Base-by-base conservation (phyloP, 2,113 vertebrate species). In the Aplodontia rufa region DNA sequence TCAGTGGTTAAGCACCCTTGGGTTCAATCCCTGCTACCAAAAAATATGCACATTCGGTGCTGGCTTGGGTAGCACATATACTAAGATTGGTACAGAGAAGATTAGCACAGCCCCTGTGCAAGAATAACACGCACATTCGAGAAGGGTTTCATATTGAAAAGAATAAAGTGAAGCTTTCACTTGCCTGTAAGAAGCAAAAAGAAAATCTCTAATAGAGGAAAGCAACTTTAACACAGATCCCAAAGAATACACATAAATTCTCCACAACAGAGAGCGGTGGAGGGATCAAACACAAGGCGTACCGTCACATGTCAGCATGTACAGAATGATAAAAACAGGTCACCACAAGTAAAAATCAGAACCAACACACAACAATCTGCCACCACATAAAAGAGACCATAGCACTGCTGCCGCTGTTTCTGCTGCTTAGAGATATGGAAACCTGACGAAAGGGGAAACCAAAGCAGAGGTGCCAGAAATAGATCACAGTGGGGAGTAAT, bases 111-210 rank as follows among this genome's bases (percentile, higher is more conserved):
- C 9, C 58, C 58, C 8, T 60, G 24, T 11, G 58, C 58, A 60
- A 60, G 58, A 9, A 60, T 60, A 24, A 58, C 55, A 60, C 24
- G 3, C 58, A 60, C 24, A 60, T 60, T 60, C 58, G 10, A 26
- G 10, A 60, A 26, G 58, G 24, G 28, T 28, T 60, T 60, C 24
- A 60, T 26, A 60, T 28, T 28, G 28, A 60, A 60, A 60, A 60
- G 24, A 58, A 3, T 84, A 72, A 91, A 82, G 42, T 11, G 51
- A 71, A 45, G 14, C 4, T 13, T 35, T 83, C 51, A 83, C 14
- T 76, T 76, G 76, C 45, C n/a, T 76, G 60, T 14, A 71, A 92
- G 71, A 84, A 55, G 32, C 66, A 85, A 72, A 64, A 72, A 83
- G 60, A 37, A 84, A 53, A 88, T 30, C 47, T 35, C 30, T 24